These are phyloP conservation scores for Coelinius sp. DNA, from an alignment of 2,888 invertebrate genomes.

Conservation along the genomic window DNA sequence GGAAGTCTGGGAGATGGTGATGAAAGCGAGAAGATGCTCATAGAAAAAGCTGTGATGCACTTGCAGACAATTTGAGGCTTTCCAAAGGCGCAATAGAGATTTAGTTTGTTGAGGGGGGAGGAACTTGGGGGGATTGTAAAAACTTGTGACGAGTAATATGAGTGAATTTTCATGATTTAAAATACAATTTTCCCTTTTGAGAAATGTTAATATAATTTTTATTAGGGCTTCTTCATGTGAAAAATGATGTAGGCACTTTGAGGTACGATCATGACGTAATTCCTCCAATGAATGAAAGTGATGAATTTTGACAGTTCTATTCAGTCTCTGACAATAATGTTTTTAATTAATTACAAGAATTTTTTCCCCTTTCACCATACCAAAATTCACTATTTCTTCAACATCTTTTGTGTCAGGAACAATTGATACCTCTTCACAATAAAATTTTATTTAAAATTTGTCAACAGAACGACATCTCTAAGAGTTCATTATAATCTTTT, in stretches of 20 bases:
- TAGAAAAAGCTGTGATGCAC: neutral
- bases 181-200: too few relatives aligned
- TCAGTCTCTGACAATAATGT: neutral
- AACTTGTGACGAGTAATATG: too few relatives aligned
- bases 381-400: neutral
- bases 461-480: constrained; percentile 16
- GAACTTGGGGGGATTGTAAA: neutral
- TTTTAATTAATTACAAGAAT: neutral
- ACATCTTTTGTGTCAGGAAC: neutral
- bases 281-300: neutral
- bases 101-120: neutral
- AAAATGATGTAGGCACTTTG: too few relatives aligned
- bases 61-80: neutral
- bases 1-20: constrained; percentile 19
- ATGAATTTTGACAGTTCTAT: neutral
- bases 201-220: too few relatives aligned
- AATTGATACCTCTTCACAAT: neutral
- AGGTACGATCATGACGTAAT: too few relatives aligned
- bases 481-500: constrained; percentile 50
- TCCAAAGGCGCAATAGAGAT: neutral
- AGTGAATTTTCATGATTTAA: too few relatives aligned
- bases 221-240: too few relatives aligned
- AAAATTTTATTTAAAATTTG: neutral
- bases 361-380: neutral
- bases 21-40: constrained; percentile 32